Evolutionary conservation across 2,113 vertebrate species (phyloP).

Genomic region (Tychaedon coryphoeus): DNA sequence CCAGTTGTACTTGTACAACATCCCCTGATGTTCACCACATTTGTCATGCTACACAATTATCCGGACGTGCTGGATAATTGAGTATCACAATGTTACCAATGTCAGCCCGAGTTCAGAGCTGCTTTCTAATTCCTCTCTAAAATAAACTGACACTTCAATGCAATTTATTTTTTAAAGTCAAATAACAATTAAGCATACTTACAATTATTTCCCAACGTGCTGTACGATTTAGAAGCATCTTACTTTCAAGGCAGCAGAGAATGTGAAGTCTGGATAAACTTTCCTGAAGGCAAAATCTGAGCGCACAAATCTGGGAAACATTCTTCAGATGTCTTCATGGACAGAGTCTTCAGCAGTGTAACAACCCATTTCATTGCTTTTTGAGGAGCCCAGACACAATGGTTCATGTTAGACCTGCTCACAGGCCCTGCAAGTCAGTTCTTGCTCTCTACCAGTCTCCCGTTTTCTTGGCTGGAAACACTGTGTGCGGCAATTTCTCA

Average conservation of each 20-base stretch:
- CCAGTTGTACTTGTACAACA: background rate
- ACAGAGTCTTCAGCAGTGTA: background rate
- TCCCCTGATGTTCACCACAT: background rate
- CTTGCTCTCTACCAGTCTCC: background rate
- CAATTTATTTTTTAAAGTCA: background rate
- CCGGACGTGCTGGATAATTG: background rate
- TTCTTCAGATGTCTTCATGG: background rate
- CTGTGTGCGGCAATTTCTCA: fast-evolving
- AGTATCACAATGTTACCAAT: background rate
- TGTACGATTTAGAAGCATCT: background rate
- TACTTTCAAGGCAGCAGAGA: background rate
- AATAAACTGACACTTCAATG: background rate
- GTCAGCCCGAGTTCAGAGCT: background rate
- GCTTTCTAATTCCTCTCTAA: background rate
- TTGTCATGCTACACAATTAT: background rate
- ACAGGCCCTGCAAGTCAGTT: background rate
- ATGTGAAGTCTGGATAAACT: background rate
- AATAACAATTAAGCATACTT: background rate
- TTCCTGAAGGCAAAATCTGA: background rate
- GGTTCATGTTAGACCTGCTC: background rate
- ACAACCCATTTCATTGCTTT: background rate
- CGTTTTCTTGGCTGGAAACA: background rate
- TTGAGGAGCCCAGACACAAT: background rate
- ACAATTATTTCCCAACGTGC: background rate
- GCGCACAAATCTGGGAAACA: background rate